Conservation (phyloP, 1,140 invertebrate species). For the Parasteatoda tepidariorum region DNA sequence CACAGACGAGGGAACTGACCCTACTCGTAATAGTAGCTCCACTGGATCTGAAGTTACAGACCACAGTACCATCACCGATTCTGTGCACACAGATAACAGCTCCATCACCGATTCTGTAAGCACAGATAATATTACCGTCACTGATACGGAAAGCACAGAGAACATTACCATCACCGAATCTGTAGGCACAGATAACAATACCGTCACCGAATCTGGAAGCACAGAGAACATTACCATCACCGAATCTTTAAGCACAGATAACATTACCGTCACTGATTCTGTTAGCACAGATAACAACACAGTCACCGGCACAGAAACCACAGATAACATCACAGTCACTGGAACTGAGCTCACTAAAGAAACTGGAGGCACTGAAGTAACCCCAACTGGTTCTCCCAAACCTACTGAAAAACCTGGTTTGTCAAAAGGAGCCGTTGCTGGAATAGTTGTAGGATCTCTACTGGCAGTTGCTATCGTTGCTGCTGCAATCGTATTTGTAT, state of each 20-base stretch:
- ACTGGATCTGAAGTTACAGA: neutral
- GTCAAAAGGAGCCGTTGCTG: conserved; percentile 24
- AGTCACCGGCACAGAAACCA: neutral
- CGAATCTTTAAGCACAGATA: neutral
- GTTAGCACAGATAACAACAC: too few relatives aligned
- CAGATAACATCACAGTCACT: neutral
- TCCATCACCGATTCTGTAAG: neutral
- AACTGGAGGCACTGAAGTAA: neutral
- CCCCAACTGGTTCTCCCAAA: neutral
- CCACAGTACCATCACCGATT: neutral
- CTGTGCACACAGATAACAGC: neutral
- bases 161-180: neutral
- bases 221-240: neutral
- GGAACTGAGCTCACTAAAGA: neutral
- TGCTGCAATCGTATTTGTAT: conserved; percentile 39
- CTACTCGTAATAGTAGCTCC: too few relatives aligned
- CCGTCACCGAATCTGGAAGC: neutral
- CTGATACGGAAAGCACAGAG: neutral
- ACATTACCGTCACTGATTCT: neutral
- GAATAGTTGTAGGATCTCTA: conserved; percentile 42
- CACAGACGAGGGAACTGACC: neutral
- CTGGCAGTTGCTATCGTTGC: conserved; percentile 20
- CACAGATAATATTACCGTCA: neutral
- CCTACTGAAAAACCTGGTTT: conserved; percentile 6
- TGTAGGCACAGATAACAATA: neutral